phyloP scores from a whole-genome alignment of 2,113 vertebrate species.

The Ciconia boyciana region DNA sequence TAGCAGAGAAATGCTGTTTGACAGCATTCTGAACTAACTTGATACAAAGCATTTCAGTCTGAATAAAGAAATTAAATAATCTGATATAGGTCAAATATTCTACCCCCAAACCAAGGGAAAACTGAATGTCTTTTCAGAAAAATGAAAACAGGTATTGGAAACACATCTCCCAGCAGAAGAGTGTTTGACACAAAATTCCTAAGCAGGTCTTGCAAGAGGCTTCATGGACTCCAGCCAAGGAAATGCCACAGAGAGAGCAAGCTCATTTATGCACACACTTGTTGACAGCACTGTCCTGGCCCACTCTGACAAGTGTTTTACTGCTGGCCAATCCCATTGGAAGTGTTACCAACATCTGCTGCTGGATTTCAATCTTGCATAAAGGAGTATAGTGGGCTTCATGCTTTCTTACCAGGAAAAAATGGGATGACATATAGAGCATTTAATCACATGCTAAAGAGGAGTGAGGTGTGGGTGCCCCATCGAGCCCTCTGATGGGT shows the following conservation, averaged over 20 bases:
- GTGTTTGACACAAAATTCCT: background rate
- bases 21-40: background rate
- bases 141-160: background rate
- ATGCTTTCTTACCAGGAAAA: background rate
- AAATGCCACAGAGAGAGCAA: background rate
- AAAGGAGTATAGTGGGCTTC: background rate
- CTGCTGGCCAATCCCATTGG: background rate
- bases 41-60: background rate
- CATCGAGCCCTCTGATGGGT: background rate
- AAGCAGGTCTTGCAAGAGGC: background rate
- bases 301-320: rapidly evolving
- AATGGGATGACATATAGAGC: background rate
- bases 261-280: background rate
- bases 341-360: background rate
- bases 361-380: background rate
- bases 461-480: background rate
- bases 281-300: background rate
- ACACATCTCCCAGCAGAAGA: background rate
- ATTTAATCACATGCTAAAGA: background rate
- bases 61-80: background rate
- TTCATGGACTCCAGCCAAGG: background rate
- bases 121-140: background rate
- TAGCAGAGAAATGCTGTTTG: background rate
- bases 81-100: background rate
- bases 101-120: background rate